These are phyloP conservation scores for Callocephalon fimbriatum DNA, from an alignment of 2,113 vertebrate genomes.

Conservation along the genomic window DNA sequence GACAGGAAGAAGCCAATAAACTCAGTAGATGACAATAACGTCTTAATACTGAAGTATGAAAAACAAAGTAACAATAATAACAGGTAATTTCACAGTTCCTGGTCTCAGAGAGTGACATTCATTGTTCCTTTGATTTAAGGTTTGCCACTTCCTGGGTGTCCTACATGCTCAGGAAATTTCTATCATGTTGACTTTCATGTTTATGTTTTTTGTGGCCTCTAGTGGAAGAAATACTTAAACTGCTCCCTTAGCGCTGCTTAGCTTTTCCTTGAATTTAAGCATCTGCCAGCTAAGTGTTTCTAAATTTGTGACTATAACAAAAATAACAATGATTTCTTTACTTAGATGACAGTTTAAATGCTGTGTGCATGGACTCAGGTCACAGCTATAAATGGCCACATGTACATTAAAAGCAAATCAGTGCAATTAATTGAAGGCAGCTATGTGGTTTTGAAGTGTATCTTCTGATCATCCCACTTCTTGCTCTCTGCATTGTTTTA, in stretches of 20 bases:
- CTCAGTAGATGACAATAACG: neutral
- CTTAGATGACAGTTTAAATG: neutral
- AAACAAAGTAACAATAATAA: neutral
- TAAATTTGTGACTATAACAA: neutral
- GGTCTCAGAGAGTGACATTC: rapidly evolving
- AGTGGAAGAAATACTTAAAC: neutral
- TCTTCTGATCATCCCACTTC: neutral
- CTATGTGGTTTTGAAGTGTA: neutral
- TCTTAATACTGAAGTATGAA: neutral
- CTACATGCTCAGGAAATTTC: neutral
- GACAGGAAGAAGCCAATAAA: neutral
- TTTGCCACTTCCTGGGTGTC: neutral
- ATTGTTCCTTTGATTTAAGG: neutral
- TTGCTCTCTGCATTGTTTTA: neutral
- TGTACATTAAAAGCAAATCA: neutral
- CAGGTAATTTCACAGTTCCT: neutral
- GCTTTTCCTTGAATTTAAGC: neutral
- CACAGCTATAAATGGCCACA: neutral
- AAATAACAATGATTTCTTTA: neutral
- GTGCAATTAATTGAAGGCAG: neutral
- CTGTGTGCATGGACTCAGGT: neutral
- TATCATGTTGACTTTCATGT: neutral
- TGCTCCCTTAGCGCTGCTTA: neutral
- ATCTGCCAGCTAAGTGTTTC: neutral
- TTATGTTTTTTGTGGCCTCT: neutral